Conservation (phyloP, 30 jellyfish, hydroid and myxozoan species). For the Hydractinia symbiolongicarpus region DNA sequence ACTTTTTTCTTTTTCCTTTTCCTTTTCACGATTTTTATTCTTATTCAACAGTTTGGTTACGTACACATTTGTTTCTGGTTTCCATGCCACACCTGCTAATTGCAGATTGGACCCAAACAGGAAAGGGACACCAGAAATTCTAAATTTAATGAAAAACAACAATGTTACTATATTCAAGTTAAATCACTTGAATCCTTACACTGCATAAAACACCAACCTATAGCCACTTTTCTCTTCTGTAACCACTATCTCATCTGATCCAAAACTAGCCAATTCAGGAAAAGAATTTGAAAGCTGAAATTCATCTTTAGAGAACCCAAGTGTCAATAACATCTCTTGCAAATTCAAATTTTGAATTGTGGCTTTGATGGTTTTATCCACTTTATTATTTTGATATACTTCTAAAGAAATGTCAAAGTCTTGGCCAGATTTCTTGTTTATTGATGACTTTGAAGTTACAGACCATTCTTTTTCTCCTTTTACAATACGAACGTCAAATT, state of each 20-base stretch:
- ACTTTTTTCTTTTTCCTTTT: neutral
- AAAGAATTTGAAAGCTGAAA: slow-evolving; percentile 11
- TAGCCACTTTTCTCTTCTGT: neutral
- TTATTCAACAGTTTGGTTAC: neutral
- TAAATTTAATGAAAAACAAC: neutral
- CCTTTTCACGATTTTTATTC: neutral
- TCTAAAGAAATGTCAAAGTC: neutral
- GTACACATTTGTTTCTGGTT: neutral
- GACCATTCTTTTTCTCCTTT: slow-evolving; percentile 24
- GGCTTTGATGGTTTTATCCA: slow-evolving; percentile 2
- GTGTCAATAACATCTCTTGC: slow-evolving; percentile 6
- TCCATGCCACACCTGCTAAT: slow-evolving; percentile 6
- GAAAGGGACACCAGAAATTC: slow-evolving; percentile 16
- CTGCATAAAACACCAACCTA: neutral
- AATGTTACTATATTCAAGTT: neutral
- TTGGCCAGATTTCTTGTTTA: neutral
- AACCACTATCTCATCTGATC: slow-evolving; percentile 13
- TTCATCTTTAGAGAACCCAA: slow-evolving; percentile 22
- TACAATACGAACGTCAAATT: neutral
- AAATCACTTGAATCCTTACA: neutral
- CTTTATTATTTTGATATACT: neutral
- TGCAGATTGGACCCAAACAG: slow-evolving; percentile 10
- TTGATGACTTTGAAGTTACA: neutral
- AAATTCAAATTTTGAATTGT: slow-evolving; percentile 8
- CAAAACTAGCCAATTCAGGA: slow-evolving; percentile 16